Conservation (phyloP, 1,140 invertebrate species). For the Hypsibius dujardini region DNA sequence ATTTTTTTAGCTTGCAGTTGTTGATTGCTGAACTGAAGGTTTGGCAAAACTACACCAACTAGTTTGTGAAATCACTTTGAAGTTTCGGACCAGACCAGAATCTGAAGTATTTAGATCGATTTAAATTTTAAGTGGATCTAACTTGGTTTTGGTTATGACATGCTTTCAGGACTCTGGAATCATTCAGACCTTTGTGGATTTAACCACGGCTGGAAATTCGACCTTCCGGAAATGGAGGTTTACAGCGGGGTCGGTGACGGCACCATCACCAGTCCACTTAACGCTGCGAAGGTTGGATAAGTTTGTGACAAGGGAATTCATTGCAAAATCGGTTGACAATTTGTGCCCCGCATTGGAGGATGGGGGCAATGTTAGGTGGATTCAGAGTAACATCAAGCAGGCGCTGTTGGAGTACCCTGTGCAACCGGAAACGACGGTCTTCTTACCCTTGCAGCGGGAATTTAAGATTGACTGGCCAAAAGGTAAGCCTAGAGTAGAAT, state of each 20-base stretch:
- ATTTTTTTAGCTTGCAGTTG: no score
- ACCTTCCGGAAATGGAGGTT: not conserved
- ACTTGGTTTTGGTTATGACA: no score
- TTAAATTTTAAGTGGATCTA: no score
- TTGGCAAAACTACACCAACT: no score
- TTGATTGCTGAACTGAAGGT: no score
- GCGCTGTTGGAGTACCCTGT: not conserved
- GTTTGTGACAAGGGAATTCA: not conserved
- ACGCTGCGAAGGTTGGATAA: not conserved
- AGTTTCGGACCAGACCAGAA: no score
- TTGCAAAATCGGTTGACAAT: not conserved
- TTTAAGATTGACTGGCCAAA: slow-evolving; percentile 1
- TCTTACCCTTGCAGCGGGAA: not conserved
- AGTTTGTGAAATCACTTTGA: no score
- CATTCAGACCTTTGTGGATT: not conserved
- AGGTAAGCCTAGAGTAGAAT: not conserved
- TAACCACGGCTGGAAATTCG: not conserved
- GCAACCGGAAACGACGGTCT: not conserved
- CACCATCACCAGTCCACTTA: not conserved
- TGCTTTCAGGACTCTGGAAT: not conserved
- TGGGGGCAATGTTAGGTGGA: not conserved
- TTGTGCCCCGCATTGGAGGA: not conserved
- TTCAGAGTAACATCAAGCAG: not conserved
- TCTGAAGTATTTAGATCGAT: no score
- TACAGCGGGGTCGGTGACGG: not conserved